Evolutionary conservation across 2,113 vertebrate genomes (phyloP), one percentile per base, ranked within the genome.

Genomic region (Campylorhamphus procurvoides): DNA sequence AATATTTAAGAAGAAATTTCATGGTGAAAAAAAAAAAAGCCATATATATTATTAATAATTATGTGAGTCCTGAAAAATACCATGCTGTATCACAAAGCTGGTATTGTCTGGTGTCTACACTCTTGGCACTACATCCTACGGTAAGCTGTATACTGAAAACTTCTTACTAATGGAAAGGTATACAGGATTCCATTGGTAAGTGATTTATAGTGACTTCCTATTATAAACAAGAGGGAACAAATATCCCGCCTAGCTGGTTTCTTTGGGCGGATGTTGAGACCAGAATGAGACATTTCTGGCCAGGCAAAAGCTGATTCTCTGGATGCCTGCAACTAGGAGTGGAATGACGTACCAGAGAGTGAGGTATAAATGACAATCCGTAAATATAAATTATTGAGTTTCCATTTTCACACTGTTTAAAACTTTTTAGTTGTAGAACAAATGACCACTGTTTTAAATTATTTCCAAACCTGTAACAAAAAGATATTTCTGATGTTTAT

Each of bases 121-220:
- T 80, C 77, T 68, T 93, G 93, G 96, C 94, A 64, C 87, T 74
- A 73, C 39, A 1, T 78, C 60, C 78, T 86, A 76, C 81, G 76
- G 85, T 91, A 91, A 96, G 90, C 91, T 95, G 71, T 91, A 76
- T 94, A 93, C 91, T 86, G 76, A 97, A 96, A 94, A 90, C 44
- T 85, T 85, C 77, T 23, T 66, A 33, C 76, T 87, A 92, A 89
- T 84, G 90, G 90, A 95, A 94, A 94, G 88, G 92, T 93, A 90
- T 94, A 89, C 94, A 96, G 87, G 78, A 97, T 96, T 96, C 87
- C 93, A 93, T 84, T 94, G 71, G 84, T 76, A 88, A 68, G 85
- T 96, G 91, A 97, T 97, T 97, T 96, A 96, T 97, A 90, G 90
- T 81, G 87, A 94, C 83, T 97, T 97, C 91, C 95, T 95, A 89